Base-by-base conservation (phyloP, 2,888 invertebrate genomes). In the Zaprionus bogoriensis region DNA sequence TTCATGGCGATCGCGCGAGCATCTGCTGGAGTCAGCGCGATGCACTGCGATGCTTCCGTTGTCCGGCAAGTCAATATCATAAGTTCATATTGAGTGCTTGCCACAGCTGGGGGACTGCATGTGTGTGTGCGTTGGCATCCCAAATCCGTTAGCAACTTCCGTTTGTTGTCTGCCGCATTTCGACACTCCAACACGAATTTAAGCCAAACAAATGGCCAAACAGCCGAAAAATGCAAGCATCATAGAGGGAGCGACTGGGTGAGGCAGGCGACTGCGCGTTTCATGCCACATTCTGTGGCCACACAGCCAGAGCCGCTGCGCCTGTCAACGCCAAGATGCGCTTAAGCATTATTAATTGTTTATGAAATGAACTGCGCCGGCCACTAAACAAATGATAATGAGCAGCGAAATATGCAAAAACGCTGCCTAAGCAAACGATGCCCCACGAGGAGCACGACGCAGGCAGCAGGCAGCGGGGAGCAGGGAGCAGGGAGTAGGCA, bases 271-370 rank as follows among this genome's bases (percentile, higher is more conserved):
- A 6, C 47, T 46, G 64, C n/a, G n/a, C n/a, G n/a, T n/a, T n/a
- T n/a, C n/a, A n/a, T n/a, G n/a, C 64, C 53, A 23, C 48, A 52
- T 27, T 48, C 48, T 47, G 60, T 42, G 66, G 55, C 66, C 68
- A 51, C 53, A 64, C 50, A 60, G 71, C 60, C 41, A 55, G 57
- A 57, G 36, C 65, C 42, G 61, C 66, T 70, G 57, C 61, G 76
- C 58, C 74, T 81, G 80, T 81, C 85, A 81, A 69, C 80, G 73
- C 82, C 76, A 81, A 81, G 85, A 76, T 84, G 80, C 80, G 85
- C 80, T 81, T 81, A 81, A 81, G 85, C 80, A 78, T 84, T 81
- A 81, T 81, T 81, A 81, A 81, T 81, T 78, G 80, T 76, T 81
- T 81, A 78, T 67, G 80, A 81, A 81, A 81, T 78, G 82, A 81